Conservation (phyloP, 2,113 vertebrate genomes). For the Heptranchias perlo region DNA sequence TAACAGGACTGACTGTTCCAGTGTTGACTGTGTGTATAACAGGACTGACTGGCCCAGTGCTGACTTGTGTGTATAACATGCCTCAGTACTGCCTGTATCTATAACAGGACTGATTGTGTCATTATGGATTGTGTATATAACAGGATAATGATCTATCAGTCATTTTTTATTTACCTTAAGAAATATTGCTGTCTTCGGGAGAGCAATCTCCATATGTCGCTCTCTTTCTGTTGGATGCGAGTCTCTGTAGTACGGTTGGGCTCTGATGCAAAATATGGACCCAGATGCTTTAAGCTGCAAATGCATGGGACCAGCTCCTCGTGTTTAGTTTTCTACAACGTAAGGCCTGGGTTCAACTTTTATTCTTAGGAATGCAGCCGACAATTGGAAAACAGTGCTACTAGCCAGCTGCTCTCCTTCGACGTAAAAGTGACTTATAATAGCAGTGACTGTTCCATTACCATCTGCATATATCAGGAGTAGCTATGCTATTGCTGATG, state of each 20-base stretch:
- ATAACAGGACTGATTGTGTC: neutral
- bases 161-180: neutral
- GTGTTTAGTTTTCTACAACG: neutral
- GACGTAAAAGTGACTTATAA: neutral
- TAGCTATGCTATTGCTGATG: neutral
- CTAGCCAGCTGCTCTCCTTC: neutral
- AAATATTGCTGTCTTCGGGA: neutral
- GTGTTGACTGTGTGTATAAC: neutral
- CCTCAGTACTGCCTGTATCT: neutral
- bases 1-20: neutral
- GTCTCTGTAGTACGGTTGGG: neutral
- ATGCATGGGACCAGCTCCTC: neutral
- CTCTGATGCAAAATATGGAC: neutral
- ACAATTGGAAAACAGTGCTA: neutral
- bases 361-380: neutral
- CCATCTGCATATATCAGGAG: neutral
- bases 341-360: neutral
- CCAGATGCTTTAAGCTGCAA: neutral
- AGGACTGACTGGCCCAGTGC: neutral
- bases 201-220: neutral
- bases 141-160: neutral
- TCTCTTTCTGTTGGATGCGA: neutral
- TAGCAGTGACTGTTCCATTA: neutral
- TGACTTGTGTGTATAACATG: neutral
- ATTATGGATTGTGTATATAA: neutral